phyloP scores from a whole-genome alignment of 2,888 invertebrate species.

The Melanophora roralis region DNA sequence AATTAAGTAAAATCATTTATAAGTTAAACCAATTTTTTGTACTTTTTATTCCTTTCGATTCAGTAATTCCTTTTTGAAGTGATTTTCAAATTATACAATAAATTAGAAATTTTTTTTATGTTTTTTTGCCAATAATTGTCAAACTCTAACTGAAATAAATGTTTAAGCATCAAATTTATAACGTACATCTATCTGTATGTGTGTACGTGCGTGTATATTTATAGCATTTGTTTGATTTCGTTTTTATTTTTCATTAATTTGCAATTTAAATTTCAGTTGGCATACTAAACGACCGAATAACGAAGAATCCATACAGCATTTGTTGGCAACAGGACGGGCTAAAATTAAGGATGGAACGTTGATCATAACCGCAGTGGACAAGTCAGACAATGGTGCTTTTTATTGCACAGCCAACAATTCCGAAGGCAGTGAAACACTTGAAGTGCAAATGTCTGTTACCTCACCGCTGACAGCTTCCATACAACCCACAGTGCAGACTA shows the following conservation, averaged over 20 bases:
- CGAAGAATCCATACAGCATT: conserved; percentile 78
- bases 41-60: conserved; percentile 29
- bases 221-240: not conserved
- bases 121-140: not conserved
- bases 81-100: conserved; percentile 30
- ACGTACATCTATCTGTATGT: not conserved
- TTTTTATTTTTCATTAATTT: conserved; percentile 33
- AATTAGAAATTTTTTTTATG: not conserved
- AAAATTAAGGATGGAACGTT: conserved; percentile 79
- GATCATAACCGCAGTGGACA: conserved; percentile 78
- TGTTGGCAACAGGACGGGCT: conserved; percentile 77
- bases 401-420: conserved; percentile 79
- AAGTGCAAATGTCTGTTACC: conserved; percentile 79
- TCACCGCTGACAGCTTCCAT: conserved; percentile 87
- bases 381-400: conserved; percentile 78
- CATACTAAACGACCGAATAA: conserved; percentile 77
- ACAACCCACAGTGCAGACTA: conserved; percentile 84
- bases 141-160: not conserved
- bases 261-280: conserved; percentile 75
- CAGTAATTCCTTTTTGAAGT: conserved; percentile 11
- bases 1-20: not conserved
- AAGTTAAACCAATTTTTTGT: conserved; percentile 6
- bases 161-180: not conserved
- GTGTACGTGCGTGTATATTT: not conserved
- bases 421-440: conserved; percentile 79